phyloP scores from a whole-genome alignment of 2,113 vertebrate species.

The Boulengeromyrus knoepffleri region DNA sequence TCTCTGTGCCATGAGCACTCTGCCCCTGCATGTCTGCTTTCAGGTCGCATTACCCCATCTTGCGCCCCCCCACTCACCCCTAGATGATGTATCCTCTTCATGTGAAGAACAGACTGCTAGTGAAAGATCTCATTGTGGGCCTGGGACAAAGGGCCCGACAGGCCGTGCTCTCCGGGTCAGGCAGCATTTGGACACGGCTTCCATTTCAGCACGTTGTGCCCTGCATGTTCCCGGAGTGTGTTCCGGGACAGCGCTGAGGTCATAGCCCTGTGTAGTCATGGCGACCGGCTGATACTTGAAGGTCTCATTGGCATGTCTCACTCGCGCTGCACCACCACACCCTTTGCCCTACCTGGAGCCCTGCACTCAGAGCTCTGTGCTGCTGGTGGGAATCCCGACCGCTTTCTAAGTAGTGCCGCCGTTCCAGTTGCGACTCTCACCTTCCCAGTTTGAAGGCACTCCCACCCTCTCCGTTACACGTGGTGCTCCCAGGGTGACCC shows the following conservation, averaged over 20 bases:
- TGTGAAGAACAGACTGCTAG: background rate
- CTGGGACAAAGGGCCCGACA: background rate
- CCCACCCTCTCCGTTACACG: background rate
- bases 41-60: background rate
- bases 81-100: background rate
- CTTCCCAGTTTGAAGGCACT: background rate
- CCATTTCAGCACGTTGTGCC: background rate
- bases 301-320: background rate
- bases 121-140: conserved; percentile 8
- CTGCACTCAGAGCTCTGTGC: background rate
- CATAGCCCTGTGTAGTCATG: background rate
- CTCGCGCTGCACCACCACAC: background rate
- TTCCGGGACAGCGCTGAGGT: background rate
- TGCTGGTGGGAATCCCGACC: background rate
- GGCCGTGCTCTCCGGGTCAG: background rate
- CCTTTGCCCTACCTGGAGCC: background rate
- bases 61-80: background rate
- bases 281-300: background rate
- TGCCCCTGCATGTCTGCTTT: background rate
- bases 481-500: background rate
- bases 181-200: background rate
- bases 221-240: background rate
- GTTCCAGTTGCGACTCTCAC: background rate
- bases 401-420: background rate
- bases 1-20: background rate